Base-by-base conservation (phyloP, 2,797 vertebrate species). In the Muscicapa comitata region DNA sequence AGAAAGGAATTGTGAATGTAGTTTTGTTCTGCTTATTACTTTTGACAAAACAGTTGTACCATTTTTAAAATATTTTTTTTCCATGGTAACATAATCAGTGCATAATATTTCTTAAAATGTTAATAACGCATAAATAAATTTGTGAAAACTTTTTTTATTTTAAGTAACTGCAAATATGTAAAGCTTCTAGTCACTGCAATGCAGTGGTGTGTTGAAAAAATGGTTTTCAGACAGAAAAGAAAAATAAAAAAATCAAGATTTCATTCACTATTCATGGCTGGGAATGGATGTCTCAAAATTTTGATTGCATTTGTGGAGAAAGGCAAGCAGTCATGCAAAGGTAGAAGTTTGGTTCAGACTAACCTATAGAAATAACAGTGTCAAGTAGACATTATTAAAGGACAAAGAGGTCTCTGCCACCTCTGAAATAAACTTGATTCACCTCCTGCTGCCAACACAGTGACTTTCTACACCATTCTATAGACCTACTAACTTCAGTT, bases 1-100 rank as follows among this genome's bases (percentile, higher is more conserved):
- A 80, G 35, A 89, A 91, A 88, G 24, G 9, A 79, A 10, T 57
- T 53, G 4, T 51, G 11, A 58, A 58, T 20, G 18, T 25, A 48
- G 20, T 13, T 68, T 88, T 72, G 3, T 9, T 31, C 15, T 57
- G 6, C 2, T 26, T 55, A 63, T 28, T 17, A n/a, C 28, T 57
- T 47, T 71, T 50, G 6, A 61, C 1, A 57, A 35, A 67, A 57
- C 0, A 19, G 0, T 26, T 47, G 10, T 21, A 6, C 0, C 3
- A 24, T 70, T 86, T 88, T 73, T 57, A 10, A 86, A 59, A 59
- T 42, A 6, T 51, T 48, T 47, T 50, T 94, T 94, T 78, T 63
- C 7, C 15, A 37, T 21, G 6, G 17, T 59, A 59, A 61, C 4
- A n/a, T 18, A 14, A 65, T 15, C 28, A 53, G 2, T 43, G 9